phyloP scores from a whole-genome alignment of 2,888 invertebrate genomes.

The Maniola hyperantus region DNA sequence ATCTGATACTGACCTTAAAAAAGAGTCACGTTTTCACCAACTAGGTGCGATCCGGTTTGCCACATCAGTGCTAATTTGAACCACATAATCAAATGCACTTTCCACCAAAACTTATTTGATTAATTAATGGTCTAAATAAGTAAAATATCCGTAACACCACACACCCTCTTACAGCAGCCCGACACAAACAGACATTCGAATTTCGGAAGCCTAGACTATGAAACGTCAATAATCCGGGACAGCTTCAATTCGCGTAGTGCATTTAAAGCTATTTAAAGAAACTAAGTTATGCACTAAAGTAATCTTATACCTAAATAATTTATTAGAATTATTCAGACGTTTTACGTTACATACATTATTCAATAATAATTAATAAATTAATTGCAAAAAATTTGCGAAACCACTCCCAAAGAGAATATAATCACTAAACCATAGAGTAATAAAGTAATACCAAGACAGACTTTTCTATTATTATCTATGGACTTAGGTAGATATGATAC shows the following conservation, averaged over 20 bases:
- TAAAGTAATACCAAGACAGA: too few relatives aligned
- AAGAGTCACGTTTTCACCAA: constrained; percentile 74
- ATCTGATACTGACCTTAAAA: constrained; percentile 71
- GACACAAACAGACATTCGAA: constrained; percentile 64
- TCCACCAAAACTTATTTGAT: constrained; percentile 46
- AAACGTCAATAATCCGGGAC: constrained; percentile 77
- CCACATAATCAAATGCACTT: constrained; percentile 60
- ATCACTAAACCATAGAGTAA: too few relatives aligned
- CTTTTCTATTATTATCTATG: too few relatives aligned
- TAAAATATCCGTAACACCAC: constrained; percentile 49
- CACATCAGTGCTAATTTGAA: constrained; percentile 74
- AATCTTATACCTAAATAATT: constrained; percentile 6
- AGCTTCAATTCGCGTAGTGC: constrained; percentile 28
- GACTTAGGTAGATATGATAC: too few relatives aligned
- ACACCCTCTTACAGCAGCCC: constrained; percentile 58
- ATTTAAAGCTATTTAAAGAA: constrained; percentile 13
- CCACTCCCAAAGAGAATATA: neutral
- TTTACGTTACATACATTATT: constrained; percentile 18
- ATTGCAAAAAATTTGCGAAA: constrained; percentile 4
- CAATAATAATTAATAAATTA: neutral
- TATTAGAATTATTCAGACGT: constrained; percentile 17
- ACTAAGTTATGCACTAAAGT: constrained; percentile 1
- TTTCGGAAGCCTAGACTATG: constrained; percentile 55
- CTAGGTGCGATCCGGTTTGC: constrained; percentile 76
- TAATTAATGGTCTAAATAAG: constrained; percentile 43